Conservation (phyloP, 2,888 invertebrate species). For the Argyresthia goedartella region DNA sequence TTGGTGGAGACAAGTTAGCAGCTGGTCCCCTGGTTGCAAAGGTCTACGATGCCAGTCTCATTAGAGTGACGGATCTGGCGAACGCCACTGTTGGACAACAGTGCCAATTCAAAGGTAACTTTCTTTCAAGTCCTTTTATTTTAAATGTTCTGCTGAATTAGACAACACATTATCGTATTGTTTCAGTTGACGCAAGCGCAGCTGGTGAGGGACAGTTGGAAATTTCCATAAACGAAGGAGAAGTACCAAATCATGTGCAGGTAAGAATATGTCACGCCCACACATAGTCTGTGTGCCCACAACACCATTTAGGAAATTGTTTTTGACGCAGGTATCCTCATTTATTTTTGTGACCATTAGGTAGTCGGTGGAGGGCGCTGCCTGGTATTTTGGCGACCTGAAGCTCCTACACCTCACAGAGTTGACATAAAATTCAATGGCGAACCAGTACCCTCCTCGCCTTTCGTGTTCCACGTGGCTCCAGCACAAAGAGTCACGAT, state of each 20-base stretch:
- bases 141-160: too few relatives aligned
- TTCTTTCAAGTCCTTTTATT: background rate
- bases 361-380: conserved; percentile 96
- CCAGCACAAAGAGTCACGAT: conserved; percentile 59
- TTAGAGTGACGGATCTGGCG: conserved; percentile 94
- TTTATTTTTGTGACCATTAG: conserved; percentile 29
- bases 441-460: conserved; percentile 92
- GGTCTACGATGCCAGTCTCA: conserved; percentile 94
- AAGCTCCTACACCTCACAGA: conserved; percentile 89
- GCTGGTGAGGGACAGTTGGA: conserved; percentile 99
- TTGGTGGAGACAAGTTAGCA: conserved; percentile 90
- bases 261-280: conserved; percentile 23
- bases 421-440: conserved; percentile 97
- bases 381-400: conserved; percentile 94
- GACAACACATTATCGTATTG: conserved; percentile 1
- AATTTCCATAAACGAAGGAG: conserved; percentile 99
- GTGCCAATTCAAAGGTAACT: conserved; percentile 92
- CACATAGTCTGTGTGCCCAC: too few relatives aligned
- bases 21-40: conserved; percentile 93
- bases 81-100: conserved; percentile 96
- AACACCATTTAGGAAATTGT: background rate
- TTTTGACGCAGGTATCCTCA: background rate
- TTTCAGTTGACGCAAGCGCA: conserved; percentile 95
- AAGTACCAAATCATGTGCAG: conserved; percentile 98
- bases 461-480: conserved; percentile 83